phyloP scores from a whole-genome alignment of 2,888 invertebrate species.

The Hirudinaria manillensis region DNA sequence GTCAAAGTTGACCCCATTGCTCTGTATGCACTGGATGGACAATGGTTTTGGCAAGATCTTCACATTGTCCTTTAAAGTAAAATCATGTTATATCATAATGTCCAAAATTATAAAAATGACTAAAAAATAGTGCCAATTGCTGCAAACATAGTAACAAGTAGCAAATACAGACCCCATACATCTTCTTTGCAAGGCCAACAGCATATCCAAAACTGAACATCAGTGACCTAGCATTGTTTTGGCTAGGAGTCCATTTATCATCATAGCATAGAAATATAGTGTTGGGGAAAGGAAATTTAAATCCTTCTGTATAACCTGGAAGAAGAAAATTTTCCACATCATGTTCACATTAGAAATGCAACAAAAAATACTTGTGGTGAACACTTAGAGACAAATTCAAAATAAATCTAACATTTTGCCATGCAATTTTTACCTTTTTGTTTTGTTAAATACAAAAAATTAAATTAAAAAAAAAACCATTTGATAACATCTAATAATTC shows the following conservation, averaged over 20 bases:
- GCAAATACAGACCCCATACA: constrained; percentile 64
- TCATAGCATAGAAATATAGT: constrained; percentile 66
- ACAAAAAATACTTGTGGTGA: no score
- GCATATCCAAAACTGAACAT: constrained; percentile 68
- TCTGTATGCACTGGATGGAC: constrained; percentile 74
- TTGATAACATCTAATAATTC: no score
- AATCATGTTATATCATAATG: background rate
- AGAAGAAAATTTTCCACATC: background rate
- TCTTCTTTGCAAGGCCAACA: constrained; percentile 68
- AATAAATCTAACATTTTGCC: no score
- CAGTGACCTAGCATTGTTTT: constrained; percentile 44
- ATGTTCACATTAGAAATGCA: no score
- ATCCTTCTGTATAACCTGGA: constrained; percentile 29
- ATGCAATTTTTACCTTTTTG: no score
- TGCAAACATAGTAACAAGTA: background rate
- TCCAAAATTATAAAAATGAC: background rate
- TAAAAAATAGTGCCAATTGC: background rate
- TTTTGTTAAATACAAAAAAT: no score
- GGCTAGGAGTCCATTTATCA: constrained; percentile 41
- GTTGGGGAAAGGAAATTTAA: constrained; percentile 60
- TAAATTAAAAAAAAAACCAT: no score
- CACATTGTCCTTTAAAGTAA: constrained; percentile 31
- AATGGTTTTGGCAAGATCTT: constrained; percentile 61
- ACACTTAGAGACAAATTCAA: no score
- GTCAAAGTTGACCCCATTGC: constrained; percentile 70